These are phyloP conservation scores for Florisuga fusca DNA, from an alignment of 2,797 vertebrate genomes.

Conservation along the genomic window DNA sequence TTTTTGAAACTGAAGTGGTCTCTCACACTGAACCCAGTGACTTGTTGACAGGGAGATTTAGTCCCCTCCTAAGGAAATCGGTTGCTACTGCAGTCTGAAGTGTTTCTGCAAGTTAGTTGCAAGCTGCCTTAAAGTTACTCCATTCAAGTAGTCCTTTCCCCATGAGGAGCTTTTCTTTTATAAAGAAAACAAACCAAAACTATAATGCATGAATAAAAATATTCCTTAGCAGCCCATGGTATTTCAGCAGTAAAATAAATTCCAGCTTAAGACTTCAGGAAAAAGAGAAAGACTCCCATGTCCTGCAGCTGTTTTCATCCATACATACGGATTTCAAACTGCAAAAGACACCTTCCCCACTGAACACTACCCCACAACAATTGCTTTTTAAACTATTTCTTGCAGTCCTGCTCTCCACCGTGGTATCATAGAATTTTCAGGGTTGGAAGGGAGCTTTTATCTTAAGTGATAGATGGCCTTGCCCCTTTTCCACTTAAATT, in stretches of 20 bases:
- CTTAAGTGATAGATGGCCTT: neutral
- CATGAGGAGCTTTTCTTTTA: neutral
- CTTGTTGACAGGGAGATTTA: neutral
- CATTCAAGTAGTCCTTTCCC: neutral
- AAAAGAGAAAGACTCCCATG: neutral
- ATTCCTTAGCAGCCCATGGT: neutral
- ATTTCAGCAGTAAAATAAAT: neutral
- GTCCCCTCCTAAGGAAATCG: neutral
- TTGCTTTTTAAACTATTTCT: neutral
- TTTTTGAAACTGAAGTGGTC: neutral
- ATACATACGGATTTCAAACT: fast-evolving
- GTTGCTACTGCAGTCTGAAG: neutral
- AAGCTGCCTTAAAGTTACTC: neutral
- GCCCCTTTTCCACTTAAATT: neutral
- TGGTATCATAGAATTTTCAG: too few species aligned
- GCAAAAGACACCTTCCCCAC: neutral
- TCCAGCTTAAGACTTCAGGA: neutral
- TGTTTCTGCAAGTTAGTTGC: neutral
- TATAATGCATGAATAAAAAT: neutral
- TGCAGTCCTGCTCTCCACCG: neutral
- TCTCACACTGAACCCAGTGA: neutral
- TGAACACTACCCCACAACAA: neutral
- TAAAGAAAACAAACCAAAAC: neutral
- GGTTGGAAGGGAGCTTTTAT: too few species aligned
- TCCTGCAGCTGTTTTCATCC: neutral